A percentile compares a stretch with the other conserved stretches of the same genome.
phyloP scores from a whole-genome alignment of 2,797 vertebrate genomes.

The Cyclura pinguis region DNA sequence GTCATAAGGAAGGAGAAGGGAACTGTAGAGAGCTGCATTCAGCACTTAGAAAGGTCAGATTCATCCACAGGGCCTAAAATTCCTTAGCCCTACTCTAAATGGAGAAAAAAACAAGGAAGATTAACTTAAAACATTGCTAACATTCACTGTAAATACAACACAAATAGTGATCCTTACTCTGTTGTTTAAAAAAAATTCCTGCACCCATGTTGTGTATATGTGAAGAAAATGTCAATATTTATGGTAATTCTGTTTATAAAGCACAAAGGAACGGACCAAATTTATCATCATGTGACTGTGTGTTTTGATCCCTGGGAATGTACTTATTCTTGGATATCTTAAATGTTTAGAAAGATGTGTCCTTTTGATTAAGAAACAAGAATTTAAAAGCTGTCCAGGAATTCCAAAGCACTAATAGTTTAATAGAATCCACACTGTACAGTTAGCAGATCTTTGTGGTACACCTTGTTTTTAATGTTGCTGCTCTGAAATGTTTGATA shows the following conservation, averaged over 20 bases:
- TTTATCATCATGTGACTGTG: background rate
- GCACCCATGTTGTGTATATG: background rate
- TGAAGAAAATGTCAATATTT: background rate
- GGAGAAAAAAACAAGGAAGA: background rate
- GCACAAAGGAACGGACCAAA: background rate
- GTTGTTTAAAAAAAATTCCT: background rate
- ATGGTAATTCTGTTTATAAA: background rate
- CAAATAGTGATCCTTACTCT: background rate
- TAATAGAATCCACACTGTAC: background rate
- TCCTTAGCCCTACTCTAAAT: background rate
- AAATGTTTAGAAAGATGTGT: constrained; percentile 11
- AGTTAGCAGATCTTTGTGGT: background rate
- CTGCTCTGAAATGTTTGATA: background rate
- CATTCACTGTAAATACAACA: background rate
- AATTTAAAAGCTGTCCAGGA: background rate
- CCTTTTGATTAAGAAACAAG: background rate
- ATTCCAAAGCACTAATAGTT: background rate
- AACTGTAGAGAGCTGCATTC: too few relatives aligned
- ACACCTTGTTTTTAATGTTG: background rate
- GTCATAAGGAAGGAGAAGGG: too few relatives aligned
- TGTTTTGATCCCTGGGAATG: background rate
- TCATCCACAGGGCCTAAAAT: too few relatives aligned
- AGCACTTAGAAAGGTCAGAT: too few relatives aligned
- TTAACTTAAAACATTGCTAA: background rate
- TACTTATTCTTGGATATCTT: background rate